Percentiles rank a stretch among this genome's conserved stretches.
phyloP scores from a whole-genome alignment of 2,888 invertebrate species.

The Vanessa cardui region DNA sequence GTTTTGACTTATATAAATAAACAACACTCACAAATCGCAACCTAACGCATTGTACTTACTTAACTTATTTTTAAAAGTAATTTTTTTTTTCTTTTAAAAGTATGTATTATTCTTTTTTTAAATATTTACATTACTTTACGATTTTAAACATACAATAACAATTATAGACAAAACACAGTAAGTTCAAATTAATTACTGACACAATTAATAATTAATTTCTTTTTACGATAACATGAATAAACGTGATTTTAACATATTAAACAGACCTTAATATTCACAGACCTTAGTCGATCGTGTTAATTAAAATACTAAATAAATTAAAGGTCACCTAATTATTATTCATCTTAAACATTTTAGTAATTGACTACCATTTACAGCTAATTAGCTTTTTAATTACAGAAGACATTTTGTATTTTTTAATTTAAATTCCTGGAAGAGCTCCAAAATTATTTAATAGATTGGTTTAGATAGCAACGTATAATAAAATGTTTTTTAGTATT shows the following conservation, averaged over 20 bases:
- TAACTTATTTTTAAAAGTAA: not conserved
- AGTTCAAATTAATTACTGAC: no score
- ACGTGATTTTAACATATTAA: no score
- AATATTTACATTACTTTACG: no score
- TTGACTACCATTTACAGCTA: not conserved
- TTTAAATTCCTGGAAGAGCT: not conserved
- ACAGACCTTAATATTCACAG: no score
- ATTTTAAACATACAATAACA: no score
- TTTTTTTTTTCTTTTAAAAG: not conserved
- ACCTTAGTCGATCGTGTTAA: no score
- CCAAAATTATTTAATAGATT: not conserved
- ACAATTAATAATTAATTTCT: no score
- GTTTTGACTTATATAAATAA: conserved; percentile 27
- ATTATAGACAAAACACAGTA: no score
- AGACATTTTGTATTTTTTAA: not conserved
- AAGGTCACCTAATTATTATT: not conserved
- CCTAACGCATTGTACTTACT: not conserved
- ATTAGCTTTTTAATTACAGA: not conserved
- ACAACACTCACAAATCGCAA: conserved; percentile 2
- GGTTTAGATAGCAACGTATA: not conserved
- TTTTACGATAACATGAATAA: no score
- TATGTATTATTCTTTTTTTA: no score
- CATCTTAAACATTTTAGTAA: not conserved
- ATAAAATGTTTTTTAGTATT: not conserved
- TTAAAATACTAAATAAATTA: not conserved